These are phyloP conservation scores for Agelaius phoeniceus DNA, from an alignment of 2,113 vertebrate species.

Conservation along the genomic window DNA sequence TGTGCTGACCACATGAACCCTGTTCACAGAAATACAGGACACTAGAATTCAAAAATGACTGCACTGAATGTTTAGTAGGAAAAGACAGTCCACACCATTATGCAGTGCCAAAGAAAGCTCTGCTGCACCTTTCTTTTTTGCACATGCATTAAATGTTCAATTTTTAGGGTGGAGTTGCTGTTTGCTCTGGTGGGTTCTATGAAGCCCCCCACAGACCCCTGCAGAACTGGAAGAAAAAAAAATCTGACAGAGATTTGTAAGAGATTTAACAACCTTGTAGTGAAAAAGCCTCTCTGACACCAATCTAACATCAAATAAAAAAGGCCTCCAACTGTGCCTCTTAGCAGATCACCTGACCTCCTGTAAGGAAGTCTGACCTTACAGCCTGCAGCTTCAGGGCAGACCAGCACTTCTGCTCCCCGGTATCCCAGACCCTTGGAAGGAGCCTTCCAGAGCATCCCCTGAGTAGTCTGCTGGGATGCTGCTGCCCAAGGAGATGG, in stretches of 20 bases:
- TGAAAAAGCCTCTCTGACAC: neutral
- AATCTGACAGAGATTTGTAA: neutral
- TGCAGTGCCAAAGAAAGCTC: slow-evolving; percentile 19
- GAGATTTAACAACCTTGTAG: neutral
- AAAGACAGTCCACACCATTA: slow-evolving; percentile 33
- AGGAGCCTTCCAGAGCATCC: neutral
- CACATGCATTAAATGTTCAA: slow-evolving; percentile 37
- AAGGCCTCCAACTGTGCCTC: neutral
- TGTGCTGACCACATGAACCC: slow-evolving; percentile 35
- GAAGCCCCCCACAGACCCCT: neutral
- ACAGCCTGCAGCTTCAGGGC: neutral
- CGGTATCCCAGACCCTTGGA: neutral
- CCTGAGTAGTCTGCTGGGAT: neutral
- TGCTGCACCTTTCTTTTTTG: neutral
- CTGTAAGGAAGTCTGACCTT: neutral
- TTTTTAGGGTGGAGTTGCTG: neutral
- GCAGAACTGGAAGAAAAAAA: neutral
- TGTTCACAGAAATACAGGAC: slow-evolving; percentile 41
- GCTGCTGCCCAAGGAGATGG: neutral
- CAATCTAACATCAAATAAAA: neutral
- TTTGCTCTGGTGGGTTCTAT: slow-evolving; percentile 18
- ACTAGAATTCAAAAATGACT: slow-evolving; percentile 54
- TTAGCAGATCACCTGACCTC: neutral
- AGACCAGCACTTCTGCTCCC: neutral
- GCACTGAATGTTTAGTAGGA: slow-evolving; percentile 18